Evolutionary conservation across 2,113 vertebrate genomes (phyloP).

Genomic region (Noturus placidus): DNA sequence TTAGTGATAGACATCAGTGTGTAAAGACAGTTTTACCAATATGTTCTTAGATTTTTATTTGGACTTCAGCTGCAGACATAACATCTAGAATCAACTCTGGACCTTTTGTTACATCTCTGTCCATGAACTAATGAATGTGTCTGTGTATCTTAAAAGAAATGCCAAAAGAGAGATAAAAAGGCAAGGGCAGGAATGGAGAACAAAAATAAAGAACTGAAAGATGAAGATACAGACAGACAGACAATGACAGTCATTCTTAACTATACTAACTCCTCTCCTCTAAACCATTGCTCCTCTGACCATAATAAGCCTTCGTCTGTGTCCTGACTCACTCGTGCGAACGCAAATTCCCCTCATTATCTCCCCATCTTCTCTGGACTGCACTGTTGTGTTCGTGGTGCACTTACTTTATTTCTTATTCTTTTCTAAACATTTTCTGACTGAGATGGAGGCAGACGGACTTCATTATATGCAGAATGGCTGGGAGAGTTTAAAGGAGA

Average conservation of each 20-base stretch:
- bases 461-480: constrained; percentile 67
- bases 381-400: constrained; percentile 57
- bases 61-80: background rate
- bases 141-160: background rate
- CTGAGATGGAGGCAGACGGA: constrained; percentile 53
- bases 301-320: constrained; percentile 69
- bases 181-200: background rate
- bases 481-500: constrained; percentile 66
- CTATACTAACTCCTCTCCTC: constrained; percentile 62
- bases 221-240: background rate
- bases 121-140: background rate
- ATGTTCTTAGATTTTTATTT: background rate
- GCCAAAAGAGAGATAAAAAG: background rate
- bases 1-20: background rate
- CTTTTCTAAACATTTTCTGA: constrained; percentile 67
- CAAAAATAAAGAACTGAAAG: background rate
- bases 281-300: constrained; percentile 57
- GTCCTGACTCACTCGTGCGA: constrained; percentile 56
- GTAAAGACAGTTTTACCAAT: background rate
- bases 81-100: background rate
- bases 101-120: background rate
- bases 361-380: constrained; percentile 61
- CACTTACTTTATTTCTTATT: constrained; percentile 62
- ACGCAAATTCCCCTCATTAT: constrained; percentile 71
- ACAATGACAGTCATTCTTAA: constrained; percentile 53